These are phyloP conservation scores for Tachycineta bicolor DNA, from an alignment of 2,113 vertebrate species.

Conservation along the genomic window DNA sequence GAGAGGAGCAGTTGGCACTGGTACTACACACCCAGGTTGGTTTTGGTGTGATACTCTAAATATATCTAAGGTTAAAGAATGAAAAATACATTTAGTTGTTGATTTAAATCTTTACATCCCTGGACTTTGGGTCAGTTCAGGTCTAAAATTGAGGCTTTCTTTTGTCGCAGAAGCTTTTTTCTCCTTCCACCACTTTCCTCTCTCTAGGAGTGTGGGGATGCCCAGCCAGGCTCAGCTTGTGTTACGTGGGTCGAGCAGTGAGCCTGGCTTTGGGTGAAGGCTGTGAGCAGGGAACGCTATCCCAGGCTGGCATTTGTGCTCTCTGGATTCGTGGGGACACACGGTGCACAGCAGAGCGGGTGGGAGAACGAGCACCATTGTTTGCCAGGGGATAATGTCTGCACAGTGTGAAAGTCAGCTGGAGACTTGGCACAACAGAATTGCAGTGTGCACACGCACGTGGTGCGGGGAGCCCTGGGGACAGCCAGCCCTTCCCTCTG, in stretches of 20 bases:
- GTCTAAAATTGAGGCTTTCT: fast-evolving
- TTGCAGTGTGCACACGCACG: background rate
- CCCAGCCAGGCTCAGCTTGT: background rate
- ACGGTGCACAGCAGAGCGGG: background rate
- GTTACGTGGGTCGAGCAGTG: background rate
- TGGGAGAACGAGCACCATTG: slow-evolving; percentile 37
- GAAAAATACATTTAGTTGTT: background rate
- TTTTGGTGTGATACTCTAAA: background rate
- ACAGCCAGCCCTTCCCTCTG: background rate
- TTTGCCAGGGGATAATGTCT: slow-evolving; percentile 24
- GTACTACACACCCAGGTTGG: background rate
- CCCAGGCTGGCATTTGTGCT: background rate
- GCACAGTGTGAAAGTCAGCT: slow-evolving; percentile 25
- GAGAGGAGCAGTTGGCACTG: background rate
- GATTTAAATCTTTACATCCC: background rate
- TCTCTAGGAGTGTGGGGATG: background rate
- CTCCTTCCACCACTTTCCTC: background rate
- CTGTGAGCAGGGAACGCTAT: background rate
- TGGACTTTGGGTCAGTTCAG: background rate
- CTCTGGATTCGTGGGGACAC: background rate
- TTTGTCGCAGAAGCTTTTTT: background rate
- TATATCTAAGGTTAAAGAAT: background rate
- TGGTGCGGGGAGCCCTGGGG: background rate
- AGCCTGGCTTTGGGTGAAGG: background rate
- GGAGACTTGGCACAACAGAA: background rate